These are phyloP conservation scores for Drosophila hamatofila DNA, from an alignment of 2,888 invertebrate genomes.

Conservation along the genomic window DNA sequence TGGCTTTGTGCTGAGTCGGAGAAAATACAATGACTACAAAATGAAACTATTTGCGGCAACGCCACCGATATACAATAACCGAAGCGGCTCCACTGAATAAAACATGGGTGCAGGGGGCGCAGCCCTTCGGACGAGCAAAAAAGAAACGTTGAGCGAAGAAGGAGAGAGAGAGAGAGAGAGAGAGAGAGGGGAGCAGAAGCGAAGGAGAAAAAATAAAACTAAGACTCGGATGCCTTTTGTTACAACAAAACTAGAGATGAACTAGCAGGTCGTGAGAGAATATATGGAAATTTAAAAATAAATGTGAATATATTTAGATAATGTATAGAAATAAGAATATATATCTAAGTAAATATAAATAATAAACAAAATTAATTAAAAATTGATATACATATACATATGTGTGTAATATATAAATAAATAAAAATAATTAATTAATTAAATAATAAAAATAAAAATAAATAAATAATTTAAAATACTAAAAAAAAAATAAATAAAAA, in stretches of 20 bases:
- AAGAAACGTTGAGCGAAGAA: not conserved
- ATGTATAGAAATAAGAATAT: not conserved
- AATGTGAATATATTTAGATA: not conserved
- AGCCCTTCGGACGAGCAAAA: not conserved
- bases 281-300: not conserved
- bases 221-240: constrained; percentile 11
- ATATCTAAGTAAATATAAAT: not conserved
- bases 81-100: constrained; percentile 71
- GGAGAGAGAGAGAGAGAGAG: too few species aligned
- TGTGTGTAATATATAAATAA: too few species aligned
- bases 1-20: constrained; percentile 64
- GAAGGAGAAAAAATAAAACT: not conserved
- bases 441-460: too few species aligned
- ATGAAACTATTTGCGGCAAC: constrained; percentile 76
- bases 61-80: constrained; percentile 72
- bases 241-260: constrained; percentile 4
- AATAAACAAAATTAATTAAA: too few species aligned
- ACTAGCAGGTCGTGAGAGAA: too few species aligned
- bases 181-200: not conserved
- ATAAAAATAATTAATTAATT: too few species aligned
- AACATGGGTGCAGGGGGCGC: constrained; percentile 49
- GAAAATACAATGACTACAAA: constrained; percentile 75
- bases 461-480: too few species aligned
- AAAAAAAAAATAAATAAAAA: too few species aligned
- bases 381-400: too few species aligned